A percentile compares a stretch with the other conserved stretches of the same genome.
Evolutionary conservation across 2,113 vertebrate species (phyloP).

Genomic region (Lontra canadensis): DNA sequence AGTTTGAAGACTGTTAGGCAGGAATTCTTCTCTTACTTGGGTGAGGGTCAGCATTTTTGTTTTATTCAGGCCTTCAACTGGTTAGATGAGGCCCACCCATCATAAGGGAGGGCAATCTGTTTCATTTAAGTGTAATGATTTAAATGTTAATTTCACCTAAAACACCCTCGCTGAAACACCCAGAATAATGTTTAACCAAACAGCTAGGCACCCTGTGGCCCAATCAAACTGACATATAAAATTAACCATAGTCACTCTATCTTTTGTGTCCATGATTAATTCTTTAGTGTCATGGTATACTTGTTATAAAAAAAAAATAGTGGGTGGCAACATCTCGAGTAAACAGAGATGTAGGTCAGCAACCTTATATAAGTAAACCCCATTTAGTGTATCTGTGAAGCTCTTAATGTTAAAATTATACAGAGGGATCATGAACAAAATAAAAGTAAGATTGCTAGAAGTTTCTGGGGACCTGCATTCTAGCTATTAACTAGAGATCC

Average conservation of each 20-base stretch:
- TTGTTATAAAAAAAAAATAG: neutral
- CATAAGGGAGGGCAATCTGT: neutral
- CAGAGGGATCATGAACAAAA: neutral
- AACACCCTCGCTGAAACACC: neutral
- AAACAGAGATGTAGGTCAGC: neutral
- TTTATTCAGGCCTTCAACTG: neutral
- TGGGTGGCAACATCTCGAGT: neutral
- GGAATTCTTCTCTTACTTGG: neutral
- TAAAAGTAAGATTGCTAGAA: neutral
- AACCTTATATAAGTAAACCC: neutral
- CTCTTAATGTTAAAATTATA: neutral
- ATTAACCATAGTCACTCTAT: neutral
- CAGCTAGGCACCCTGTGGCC: neutral
- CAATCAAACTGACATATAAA: neutral
- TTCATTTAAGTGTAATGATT: neutral
- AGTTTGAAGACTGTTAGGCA: neutral
- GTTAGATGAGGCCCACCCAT: neutral
- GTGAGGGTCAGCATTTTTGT: neutral
- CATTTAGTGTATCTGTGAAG: too few relatives aligned
- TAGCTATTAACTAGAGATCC: neutral
- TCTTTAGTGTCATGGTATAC: neutral
- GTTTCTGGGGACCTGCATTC: neutral
- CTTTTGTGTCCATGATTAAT: neutral
- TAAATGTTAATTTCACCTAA: neutral
- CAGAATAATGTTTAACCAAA: neutral